Base-by-base conservation (phyloP, 1,140 invertebrate genomes). In the Calephelis virginiensis region DNA sequence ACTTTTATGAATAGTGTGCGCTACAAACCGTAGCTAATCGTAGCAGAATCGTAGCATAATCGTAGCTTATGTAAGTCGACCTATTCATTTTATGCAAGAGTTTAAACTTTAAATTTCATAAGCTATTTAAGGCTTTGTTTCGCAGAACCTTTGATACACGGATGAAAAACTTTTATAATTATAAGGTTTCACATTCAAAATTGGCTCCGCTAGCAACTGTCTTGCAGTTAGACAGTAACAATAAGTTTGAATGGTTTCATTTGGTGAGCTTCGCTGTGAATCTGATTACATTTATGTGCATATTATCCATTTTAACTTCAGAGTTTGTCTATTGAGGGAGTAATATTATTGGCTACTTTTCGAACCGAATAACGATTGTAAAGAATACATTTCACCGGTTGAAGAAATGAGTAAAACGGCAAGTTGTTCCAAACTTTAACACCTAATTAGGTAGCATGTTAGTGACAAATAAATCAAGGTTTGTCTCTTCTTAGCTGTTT, bases 221-320 rank as follows among this genome's bases (percentile, higher is more conserved):
- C 50, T 28, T 56, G 17, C 50, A 56, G 49, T 50, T 50, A 50
- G 49, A 50, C 49, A 50, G 14, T 28, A 17, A 28, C 50, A 56
- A 56, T 28, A 50, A 50, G 14, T 56, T 56, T 17, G 28, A 56
- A 56, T 56, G 53, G 53, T 37, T 56, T 56, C 53, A 56, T 56
- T 56, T 28, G 7, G 14, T 56, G 10, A 37, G 53, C 28, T 11
- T 56, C 14, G 10, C 50, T 53, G 28, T 10, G 28, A 53, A 53
- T 17, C 50, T 53, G 14, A 53, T 17, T 53, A 14, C 14, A 10
- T 53, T 17, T 53, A 11, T 53, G 49, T 28, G 14, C 17, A 28
- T 53, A 6, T 11, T 17, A 53, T 53, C 50, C 14, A 28, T 53
- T 53, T 53, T 11, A 53, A 53, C 50, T 53, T 53, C 10, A 17